These are phyloP conservation scores for Alaudala cheleensis DNA, from an alignment of 2,113 vertebrate species.

Conservation along the genomic window DNA sequence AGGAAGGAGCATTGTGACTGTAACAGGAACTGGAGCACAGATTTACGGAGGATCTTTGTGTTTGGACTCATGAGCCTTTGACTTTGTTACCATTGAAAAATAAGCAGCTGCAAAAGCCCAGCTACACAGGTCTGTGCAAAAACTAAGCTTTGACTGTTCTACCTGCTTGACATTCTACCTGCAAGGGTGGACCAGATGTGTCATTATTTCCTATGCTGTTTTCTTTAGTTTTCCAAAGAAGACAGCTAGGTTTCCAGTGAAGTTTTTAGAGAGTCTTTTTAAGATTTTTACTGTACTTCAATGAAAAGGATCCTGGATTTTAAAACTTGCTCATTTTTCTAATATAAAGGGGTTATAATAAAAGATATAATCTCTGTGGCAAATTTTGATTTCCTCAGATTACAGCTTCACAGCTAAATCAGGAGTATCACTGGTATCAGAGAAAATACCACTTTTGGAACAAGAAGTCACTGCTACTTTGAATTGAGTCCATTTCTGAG, in stretches of 20 bases:
- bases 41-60: constrained; percentile 13
- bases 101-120: background rate
- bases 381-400: background rate
- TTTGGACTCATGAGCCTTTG: background rate
- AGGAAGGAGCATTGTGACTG: background rate
- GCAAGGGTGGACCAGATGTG: background rate
- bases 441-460: background rate
- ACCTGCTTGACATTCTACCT: background rate
- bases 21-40: background rate
- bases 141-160: background rate
- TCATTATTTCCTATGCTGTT: background rate
- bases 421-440: background rate
- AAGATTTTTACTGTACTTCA: background rate
- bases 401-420: background rate
- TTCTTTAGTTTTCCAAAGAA: background rate
- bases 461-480: background rate
- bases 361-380: background rate
- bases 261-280: background rate
- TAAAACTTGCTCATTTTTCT: background rate
- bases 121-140: background rate
- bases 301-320: background rate
- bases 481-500: background rate
- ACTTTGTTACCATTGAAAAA: background rate
- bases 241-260: background rate
- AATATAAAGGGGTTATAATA: background rate